Conservation (phyloP, 1,140 invertebrate species). For the Papilio xuthus region DNA sequence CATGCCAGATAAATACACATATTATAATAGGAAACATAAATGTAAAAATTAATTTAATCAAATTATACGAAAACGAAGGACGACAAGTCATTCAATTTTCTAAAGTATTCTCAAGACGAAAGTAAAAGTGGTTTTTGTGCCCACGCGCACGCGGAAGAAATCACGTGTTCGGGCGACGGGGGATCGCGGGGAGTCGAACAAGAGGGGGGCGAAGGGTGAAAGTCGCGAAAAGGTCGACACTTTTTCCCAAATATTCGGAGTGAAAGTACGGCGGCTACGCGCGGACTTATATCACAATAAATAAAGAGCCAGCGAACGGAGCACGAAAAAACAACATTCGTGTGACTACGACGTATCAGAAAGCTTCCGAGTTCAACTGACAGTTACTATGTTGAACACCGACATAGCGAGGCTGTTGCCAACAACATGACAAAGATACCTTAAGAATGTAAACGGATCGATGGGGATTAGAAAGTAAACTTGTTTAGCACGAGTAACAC, state of each 20-base stretch:
- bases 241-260: conserved; percentile 80
- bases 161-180: conserved; percentile 48
- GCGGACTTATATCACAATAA: conserved; percentile 69
- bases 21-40: not conserved
- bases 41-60: not conserved
- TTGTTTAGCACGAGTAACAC: not conserved
- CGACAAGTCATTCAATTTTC: not conserved
- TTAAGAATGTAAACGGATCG: conserved; percentile 5
- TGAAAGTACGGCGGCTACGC: conserved; percentile 70
- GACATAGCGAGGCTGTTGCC: not conserved
- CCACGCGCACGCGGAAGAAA: conserved; percentile 62
- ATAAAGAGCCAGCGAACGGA: conserved; percentile 41
- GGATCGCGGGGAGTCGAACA: conserved; percentile 39
- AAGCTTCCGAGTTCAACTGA: not conserved
- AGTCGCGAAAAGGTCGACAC: conserved; percentile 78
- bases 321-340: not conserved
- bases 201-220: conserved; percentile 67
- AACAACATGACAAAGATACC: not conserved
- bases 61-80: not conserved
- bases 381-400: not conserved
- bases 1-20: conserved; percentile 1
- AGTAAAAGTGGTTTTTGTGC: conserved; percentile 61
- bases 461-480: conserved; percentile 15
- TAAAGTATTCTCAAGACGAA: conserved; percentile 52
- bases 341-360: not conserved